Base-by-base conservation (phyloP, 2,113 vertebrate species). In the Notechis scutatus region DNA sequence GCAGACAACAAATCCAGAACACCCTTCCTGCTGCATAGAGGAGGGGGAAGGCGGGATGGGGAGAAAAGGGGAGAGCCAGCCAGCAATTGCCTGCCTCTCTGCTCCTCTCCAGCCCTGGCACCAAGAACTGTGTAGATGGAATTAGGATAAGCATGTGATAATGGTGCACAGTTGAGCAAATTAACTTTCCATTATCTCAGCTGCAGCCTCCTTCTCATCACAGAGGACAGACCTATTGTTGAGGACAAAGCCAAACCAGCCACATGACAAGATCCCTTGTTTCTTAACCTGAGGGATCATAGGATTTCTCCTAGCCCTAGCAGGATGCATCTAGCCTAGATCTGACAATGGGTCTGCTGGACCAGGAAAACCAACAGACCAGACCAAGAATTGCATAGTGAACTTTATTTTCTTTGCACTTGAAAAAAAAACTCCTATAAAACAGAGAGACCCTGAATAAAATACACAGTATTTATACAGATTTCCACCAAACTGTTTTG, bases 131-230 rank as follows among this genome's bases (percentile, higher is more conserved):
- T 64, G 92, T 64, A 90, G 74, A 93, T 93, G 89, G 92, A 93
- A 93, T 90, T 90, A 93, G 45, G 88, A 87, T 87, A 89, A 93
- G 47, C 89, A 90, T 93, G 92, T 93, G 92, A 93, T 87, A 90
- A 90, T 64, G 89, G 89, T 87, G 47, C 81, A 90, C 61, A 90
- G 42, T 85, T 26, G 45, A 81, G 81, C 56, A 90, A 93, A 93
- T 90, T 87, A 90, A 93, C 92, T 93, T 93, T 93, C 92, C 89
- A 93, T 93, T 93, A 90, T 93, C 92, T 93, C 92, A 93, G 89
- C 89, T 64, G 56, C 74, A 90, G 81, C 81, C 81, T 87, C 56
- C 56, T 87, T 64, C 34, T 34, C 24, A 64, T 85, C 29, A n/a
- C 54, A 52, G 55, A 86, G 59, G 88, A 61, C 29, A 89, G 26